phyloP scores from a whole-genome alignment of 1,140 invertebrate genomes.

The Gonatopus flavifemur region DNA sequence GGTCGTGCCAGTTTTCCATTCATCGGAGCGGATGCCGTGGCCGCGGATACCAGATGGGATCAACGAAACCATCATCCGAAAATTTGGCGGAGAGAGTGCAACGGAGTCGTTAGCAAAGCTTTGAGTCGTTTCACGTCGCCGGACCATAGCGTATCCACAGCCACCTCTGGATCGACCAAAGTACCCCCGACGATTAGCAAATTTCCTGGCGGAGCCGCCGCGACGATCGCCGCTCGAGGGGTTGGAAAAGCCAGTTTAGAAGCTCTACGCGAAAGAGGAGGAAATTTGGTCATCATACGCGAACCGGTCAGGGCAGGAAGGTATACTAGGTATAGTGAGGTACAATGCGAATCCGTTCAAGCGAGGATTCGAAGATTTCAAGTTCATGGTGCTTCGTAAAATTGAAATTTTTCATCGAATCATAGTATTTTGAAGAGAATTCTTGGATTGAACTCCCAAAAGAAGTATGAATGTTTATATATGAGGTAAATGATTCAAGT shows the following conservation, averaged over 20 bases:
- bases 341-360: conserved; percentile 61
- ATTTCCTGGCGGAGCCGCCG: conserved; percentile 4
- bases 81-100: conserved; percentile 57
- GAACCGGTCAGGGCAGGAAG: conserved; percentile 57
- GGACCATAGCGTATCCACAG: too few species aligned
- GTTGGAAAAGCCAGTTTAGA: conserved; percentile 44
- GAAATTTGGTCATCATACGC: conserved; percentile 61
- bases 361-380: conserved; percentile 60
- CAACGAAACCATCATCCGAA: conserved; percentile 34
- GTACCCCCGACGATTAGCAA: too few species aligned
- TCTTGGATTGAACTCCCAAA: too few species aligned
- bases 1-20: conserved; percentile 52
- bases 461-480: too few species aligned
- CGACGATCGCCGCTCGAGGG: conserved; percentile 14
- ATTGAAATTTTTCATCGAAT: too few species aligned
- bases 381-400: conserved; percentile 53
- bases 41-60: conserved; percentile 45
- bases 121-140: conserved; percentile 53
- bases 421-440: too few species aligned
- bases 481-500: too few species aligned
- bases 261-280: conserved; percentile 47
- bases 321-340: conserved; percentile 59
- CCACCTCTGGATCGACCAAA: too few species aligned
- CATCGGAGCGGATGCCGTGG: conserved; percentile 31
- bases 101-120: conserved; percentile 56